These are phyloP conservation scores for Athalia rosae DNA, from an alignment of 2,888 invertebrate genomes.

Conservation along the genomic window DNA sequence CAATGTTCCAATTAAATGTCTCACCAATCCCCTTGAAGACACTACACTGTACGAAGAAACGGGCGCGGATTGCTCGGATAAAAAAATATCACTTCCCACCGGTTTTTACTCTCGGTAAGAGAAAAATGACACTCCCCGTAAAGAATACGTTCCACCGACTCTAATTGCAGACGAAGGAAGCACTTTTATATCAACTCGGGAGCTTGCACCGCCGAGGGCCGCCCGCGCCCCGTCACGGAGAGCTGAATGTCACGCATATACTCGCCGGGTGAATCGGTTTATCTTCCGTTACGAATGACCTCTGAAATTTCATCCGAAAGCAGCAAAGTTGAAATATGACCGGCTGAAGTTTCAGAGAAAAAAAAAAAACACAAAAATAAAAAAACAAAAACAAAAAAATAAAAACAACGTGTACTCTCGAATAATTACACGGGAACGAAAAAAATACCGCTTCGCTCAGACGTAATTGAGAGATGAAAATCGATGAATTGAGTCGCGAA, in stretches of 20 bases:
- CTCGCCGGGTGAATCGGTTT: too few relatives aligned
- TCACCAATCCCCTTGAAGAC: constrained; percentile 10
- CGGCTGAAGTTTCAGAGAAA: too few relatives aligned
- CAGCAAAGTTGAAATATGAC: too few relatives aligned
- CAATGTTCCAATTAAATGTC: constrained; percentile 2
- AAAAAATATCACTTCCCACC: not conserved
- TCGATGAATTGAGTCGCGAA: not conserved
- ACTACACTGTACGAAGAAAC: not conserved
- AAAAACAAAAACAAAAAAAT: too few relatives aligned
- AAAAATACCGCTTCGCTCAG: too few relatives aligned
- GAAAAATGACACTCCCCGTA: constrained; percentile 1
- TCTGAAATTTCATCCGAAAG: too few relatives aligned
- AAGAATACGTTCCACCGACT: not conserved
- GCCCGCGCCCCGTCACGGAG: constrained; percentile 3
- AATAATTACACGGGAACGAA: too few relatives aligned
- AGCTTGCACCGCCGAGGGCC: not conserved
- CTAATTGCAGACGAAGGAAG: constrained; percentile 22
- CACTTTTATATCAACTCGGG: not conserved
- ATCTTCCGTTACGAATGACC: too few relatives aligned
- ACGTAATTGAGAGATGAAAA: not conserved
- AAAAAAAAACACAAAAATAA: too few relatives aligned
- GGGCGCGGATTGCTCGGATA: not conserved
- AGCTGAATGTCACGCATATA: not conserved
- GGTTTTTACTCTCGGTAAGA: not conserved
- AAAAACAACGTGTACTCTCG: too few relatives aligned